A percentile compares a stretch with the other conserved stretches of the same genome.
These are phyloP conservation scores for Sinopyrophorus schimmeli DNA, from an alignment of 2,888 invertebrate genomes.

Conservation along the genomic window DNA sequence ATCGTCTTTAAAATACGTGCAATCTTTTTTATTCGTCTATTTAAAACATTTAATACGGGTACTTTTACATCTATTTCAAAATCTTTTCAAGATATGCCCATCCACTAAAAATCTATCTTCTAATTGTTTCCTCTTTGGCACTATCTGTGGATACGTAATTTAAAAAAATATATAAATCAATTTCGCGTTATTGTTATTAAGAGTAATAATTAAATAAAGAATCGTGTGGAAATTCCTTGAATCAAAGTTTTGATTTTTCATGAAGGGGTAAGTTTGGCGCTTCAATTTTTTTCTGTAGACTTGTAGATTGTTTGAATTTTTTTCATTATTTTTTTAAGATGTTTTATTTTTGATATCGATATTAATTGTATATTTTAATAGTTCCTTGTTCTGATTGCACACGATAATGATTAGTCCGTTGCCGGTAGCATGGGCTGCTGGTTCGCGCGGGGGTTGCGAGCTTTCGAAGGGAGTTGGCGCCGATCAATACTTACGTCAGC, in stretches of 20 bases:
- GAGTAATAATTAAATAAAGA: no score
- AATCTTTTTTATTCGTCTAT: constrained; percentile 46
- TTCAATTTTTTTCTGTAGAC: not conserved
- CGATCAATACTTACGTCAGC: constrained; percentile 54
- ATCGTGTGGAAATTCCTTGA: constrained; percentile 35
- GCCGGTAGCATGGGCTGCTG: constrained; percentile 35
- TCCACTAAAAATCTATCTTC: constrained; percentile 21
- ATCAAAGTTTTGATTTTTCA: constrained; percentile 26
- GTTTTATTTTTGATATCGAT: no score
- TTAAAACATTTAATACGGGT: constrained; percentile 24
- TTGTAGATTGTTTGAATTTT: not conserved
- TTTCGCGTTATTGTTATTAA: no score
- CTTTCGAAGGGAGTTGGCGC: constrained; percentile 45
- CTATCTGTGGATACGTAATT: constrained; percentile 47
- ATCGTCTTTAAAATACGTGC: constrained; percentile 52
- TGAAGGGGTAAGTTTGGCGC: constrained; percentile 30
- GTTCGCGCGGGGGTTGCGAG: constrained; percentile 39
- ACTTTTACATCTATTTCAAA: constrained; percentile 22
- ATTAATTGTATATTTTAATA: no score
- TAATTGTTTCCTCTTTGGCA: constrained; percentile 41
- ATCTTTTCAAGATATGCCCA: constrained; percentile 24
- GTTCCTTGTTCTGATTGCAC: no score
- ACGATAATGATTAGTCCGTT: constrained; percentile 39
- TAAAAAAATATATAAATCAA: no score
- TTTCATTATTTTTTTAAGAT: no score